Evolutionary conservation across 2,113 vertebrate species (phyloP).

Genomic region (Pandion haliaetus): DNA sequence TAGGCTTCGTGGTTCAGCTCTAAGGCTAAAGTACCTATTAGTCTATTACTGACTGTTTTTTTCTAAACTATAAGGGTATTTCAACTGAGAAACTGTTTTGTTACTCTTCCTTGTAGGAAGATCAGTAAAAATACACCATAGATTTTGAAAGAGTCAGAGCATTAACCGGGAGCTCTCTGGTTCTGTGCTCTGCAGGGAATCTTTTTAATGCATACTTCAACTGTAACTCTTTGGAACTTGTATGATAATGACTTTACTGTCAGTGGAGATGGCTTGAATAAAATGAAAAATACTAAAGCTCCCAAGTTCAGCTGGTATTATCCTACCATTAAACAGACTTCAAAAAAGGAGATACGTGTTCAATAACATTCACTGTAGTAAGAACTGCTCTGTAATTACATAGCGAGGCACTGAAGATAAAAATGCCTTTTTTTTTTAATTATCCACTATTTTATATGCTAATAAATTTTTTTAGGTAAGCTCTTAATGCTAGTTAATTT

Average conservation of each 20-base stretch:
- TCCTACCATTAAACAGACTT: constrained; percentile 2
- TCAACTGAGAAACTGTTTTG: constrained; percentile 6
- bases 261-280: background rate
- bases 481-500: background rate
- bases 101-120: background rate
- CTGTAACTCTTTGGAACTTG: constrained; percentile 28
- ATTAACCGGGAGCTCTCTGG: constrained; percentile 20
- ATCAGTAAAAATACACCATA: background rate
- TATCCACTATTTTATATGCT: background rate
- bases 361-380: background rate
- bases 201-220: constrained; percentile 41
- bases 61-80: background rate
- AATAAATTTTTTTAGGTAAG: background rate
- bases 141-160: background rate
- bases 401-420: background rate
- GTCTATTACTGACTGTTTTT: background rate
- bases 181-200: constrained; percentile 36
- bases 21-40: background rate
- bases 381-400: constrained; percentile 19
- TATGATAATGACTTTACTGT: constrained; percentile 40
- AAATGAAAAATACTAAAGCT: constrained; percentile 33
- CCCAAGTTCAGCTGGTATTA: constrained; percentile 16
- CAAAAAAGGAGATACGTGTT: background rate
- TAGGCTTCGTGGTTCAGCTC: background rate
- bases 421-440: background rate